phyloP scores from a whole-genome alignment of 2,113 vertebrate genomes.

The Struthidea cinerea region DNA sequence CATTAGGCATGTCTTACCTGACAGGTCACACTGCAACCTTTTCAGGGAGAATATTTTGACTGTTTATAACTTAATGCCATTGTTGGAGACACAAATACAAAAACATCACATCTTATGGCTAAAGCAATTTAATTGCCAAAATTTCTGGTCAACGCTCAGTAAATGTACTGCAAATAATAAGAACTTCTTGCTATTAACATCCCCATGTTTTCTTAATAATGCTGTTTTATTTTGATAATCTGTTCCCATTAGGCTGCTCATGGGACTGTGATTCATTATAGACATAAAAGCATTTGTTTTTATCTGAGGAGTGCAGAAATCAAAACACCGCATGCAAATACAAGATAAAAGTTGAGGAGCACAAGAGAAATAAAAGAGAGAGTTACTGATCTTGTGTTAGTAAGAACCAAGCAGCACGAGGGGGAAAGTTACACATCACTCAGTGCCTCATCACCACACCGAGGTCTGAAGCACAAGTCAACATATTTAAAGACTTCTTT shows the following conservation, averaged over 20 bases:
- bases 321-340: not conserved
- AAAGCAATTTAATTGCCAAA: not conserved
- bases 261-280: not conserved
- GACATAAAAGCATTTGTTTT: not conserved
- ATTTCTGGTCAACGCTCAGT: not conserved
- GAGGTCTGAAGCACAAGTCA: not conserved
- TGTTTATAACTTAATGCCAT: not conserved
- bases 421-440: not conserved
- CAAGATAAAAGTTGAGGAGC: not conserved
- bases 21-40: not conserved
- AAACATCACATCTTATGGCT: not conserved
- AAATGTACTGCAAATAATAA: not conserved
- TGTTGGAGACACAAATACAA: not conserved
- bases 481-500: not conserved
- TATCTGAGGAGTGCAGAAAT: slow-evolving; percentile 1
- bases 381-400: not conserved
- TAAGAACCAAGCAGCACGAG: not conserved
- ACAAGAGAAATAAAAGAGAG: not conserved
- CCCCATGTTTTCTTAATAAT: not conserved
- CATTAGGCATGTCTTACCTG: not conserved
- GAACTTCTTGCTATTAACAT: not conserved
- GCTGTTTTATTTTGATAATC: not conserved
- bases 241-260: not conserved
- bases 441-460: not conserved
- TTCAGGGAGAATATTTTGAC: not conserved